These are phyloP conservation scores for Drosophila maculinotata DNA, from an alignment of 2,888 invertebrate genomes.

Conservation along the genomic window DNA sequence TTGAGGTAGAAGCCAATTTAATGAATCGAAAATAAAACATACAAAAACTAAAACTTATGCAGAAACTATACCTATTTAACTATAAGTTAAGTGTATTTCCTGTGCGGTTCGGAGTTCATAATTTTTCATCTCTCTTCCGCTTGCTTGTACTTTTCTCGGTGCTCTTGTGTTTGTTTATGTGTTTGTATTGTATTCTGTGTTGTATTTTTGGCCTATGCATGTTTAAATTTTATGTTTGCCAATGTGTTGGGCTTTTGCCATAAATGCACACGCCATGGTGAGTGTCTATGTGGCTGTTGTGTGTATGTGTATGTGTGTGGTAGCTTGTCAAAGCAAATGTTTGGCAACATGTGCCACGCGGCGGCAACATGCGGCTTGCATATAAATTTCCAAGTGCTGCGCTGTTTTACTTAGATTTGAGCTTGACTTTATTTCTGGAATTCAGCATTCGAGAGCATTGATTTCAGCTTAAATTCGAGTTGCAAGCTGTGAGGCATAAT, in stretches of 20 bases:
- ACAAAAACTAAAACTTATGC: too few relatives aligned
- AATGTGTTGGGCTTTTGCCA: constrained; percentile 72
- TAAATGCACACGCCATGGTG: constrained; percentile 58
- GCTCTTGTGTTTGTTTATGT: constrained; percentile 47
- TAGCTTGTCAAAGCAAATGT: constrained; percentile 65
- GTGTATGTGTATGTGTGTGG: constrained; percentile 20
- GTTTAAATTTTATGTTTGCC: constrained; percentile 80
- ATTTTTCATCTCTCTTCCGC: background rate
- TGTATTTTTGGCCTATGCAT: constrained; percentile 80
- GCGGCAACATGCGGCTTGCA: constrained; percentile 72
- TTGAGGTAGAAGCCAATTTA: too few relatives aligned
- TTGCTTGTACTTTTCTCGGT: constrained; percentile 35
- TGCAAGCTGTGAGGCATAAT: constrained; percentile 39
- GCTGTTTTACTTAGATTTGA: constrained; percentile 47
- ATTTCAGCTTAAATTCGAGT: constrained; percentile 29
- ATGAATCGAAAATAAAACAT: too few relatives aligned
- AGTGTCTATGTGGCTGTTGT: constrained; percentile 1
- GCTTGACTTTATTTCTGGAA: constrained; percentile 20
- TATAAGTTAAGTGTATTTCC: constrained; percentile 24
- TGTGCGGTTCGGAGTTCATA: constrained; percentile 5
- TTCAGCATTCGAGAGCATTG: constrained; percentile 33
- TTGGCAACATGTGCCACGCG: constrained; percentile 73
- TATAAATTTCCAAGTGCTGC: constrained; percentile 67
- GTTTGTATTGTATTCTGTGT: constrained; percentile 67
- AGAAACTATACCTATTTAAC: too few relatives aligned